Conservation (phyloP, 2,888 invertebrate genomes). For the Teleogryllus oceanicus region DNA sequence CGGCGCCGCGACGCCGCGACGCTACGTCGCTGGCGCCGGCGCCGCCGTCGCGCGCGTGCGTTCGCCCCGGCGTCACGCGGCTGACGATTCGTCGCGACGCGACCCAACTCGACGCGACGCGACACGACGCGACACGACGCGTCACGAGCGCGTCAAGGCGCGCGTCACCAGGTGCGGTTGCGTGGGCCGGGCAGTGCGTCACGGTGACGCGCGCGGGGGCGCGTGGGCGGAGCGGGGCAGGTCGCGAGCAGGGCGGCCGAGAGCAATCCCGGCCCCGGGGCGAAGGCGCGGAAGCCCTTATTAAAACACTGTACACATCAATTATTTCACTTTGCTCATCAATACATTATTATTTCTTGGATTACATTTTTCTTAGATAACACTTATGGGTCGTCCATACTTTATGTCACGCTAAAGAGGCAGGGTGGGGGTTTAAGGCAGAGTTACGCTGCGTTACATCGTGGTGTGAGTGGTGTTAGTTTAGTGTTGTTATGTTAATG, state of each 20-base stretch:
- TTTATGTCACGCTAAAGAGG: no score
- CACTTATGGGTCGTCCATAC: no score
- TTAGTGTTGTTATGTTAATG: no score
- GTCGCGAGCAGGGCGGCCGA: not conserved
- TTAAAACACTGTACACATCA: no score
- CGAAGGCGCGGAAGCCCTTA: not conserved
- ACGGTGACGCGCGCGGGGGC: not conserved
- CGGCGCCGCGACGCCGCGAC: not conserved
- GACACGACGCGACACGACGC: not conserved
- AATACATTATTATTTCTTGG: no score
- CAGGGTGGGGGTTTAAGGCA: no score
- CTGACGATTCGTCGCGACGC: not conserved
- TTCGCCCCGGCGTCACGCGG: not conserved
- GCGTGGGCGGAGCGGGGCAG: not conserved
- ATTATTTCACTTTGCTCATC: no score
- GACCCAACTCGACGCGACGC: not conserved
- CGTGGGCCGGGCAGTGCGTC: not conserved
- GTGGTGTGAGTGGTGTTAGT: no score
- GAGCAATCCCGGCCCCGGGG: not conserved
- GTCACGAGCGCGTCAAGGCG: not conserved
- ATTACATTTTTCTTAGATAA: no score
- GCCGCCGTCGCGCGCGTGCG: not conserved
- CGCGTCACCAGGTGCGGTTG: constrained; percentile 4
- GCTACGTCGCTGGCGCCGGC: not conserved
- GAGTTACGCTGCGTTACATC: no score